A percentile compares a stretch with the other conserved stretches of the same genome.
phyloP scores from a whole-genome alignment of 2,888 invertebrate species.

The Zaprionus lineosus region DNA sequence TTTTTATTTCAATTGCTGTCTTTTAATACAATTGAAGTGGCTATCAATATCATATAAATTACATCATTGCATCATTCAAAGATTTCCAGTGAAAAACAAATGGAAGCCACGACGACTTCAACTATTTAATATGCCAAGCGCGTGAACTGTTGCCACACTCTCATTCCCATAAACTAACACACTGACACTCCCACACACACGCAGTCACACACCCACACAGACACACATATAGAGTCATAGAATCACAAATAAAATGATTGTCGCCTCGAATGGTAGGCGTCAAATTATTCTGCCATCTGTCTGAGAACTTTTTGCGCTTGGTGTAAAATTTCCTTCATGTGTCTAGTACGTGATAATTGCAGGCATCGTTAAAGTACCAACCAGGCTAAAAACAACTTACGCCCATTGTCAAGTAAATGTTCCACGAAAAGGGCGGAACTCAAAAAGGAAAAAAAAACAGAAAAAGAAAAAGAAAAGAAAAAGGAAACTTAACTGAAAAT shows the following conservation, averaged over 20 bases:
- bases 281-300: slow-evolving; percentile 53
- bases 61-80: slow-evolving; percentile 46
- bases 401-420: slow-evolving; percentile 12
- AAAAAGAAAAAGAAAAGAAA: no score
- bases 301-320: slow-evolving; percentile 47
- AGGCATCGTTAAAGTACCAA: slow-evolving; percentile 15
- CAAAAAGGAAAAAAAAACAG: no score
- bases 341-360: slow-evolving; percentile 74
- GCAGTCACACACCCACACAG: slow-evolving; percentile 14
- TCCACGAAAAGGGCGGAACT: no score
- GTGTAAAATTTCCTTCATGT: slow-evolving; percentile 41
- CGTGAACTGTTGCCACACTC: slow-evolving; percentile 29
- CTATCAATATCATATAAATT: slow-evolving; percentile 64
- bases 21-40: slow-evolving; percentile 34
- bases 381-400: slow-evolving; percentile 12
- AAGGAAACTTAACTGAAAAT: slow-evolving; percentile 35
- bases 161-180: slow-evolving; percentile 11
- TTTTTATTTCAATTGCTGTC: background rate
- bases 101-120: slow-evolving; percentile 18
- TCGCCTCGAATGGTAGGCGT: slow-evolving; percentile 48
- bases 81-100: slow-evolving; percentile 29
- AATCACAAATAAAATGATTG: no score
- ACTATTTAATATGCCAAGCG: slow-evolving; percentile 61
- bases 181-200: slow-evolving; percentile 10
- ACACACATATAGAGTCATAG: slow-evolving; percentile 8